Evolutionary conservation across 2,797 vertebrate species (phyloP), one percentile per base, ranked within the genome.

Genomic region (Sebastes ruberrimus): DNA sequence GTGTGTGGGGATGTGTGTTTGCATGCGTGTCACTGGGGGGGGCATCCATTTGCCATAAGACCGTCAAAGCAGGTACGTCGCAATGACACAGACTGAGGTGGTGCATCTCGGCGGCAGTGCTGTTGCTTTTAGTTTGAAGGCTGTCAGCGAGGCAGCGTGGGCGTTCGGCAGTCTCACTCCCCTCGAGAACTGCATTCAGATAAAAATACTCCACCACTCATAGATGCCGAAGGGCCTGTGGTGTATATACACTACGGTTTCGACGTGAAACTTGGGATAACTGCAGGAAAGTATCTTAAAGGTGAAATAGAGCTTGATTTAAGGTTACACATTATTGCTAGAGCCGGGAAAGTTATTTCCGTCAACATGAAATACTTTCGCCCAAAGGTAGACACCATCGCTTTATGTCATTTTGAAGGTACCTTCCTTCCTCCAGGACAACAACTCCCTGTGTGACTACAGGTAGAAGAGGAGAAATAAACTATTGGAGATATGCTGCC

Each of bases 71-170:
- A 63, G 78, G 78, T 46, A 23, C 1, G 25, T 70, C n/a, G 83
- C 83, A 79, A 60, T 85, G 88, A 89, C 88, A 90, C 78, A 82
- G 77, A 86, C n/a, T 10, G 74, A 78, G 74, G 72, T 46, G 77
- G 84, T 64, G 84, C 61, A 82, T 81, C 80, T 79, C 59, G 81
- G 88, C 83, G 90, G 81, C 81, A 82, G 84, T 71, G 65, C 82
- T 53, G 80, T 61, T 68, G 73, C 90, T 71, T 71, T n/a, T n/a
- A 66, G 82, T 68, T 89, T 91, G 86, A 93, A 89, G 81, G 83
- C 90, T 90, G 93, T 92, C 93, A 93, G 85, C 30, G 79, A 66
- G 82, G 71, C 79, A 79, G 87, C 55, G 88, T 91, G 89, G 91
- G 90, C 49, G 90, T 89, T 80, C 78, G 13, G 83, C 86, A 87